Evolutionary conservation across 2,797 vertebrate species (phyloP), one percentile per base, ranked within the genome.

Genomic region (Scomberomorus guttatus): DNA sequence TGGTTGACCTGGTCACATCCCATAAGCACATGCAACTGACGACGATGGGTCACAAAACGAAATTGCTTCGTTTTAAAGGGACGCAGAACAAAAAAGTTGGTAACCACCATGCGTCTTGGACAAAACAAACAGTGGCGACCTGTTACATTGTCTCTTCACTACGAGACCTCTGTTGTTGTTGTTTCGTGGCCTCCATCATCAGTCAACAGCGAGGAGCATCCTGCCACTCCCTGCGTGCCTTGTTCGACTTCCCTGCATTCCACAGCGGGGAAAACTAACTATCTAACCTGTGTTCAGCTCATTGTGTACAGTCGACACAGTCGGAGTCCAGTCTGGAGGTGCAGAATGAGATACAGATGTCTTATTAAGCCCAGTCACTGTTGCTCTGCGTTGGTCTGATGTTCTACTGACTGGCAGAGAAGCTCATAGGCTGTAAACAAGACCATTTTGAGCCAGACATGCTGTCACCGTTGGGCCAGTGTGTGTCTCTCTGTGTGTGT

Each of bases 211-310:
- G 67, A 80, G 84, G 67, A 71, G 86, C 86, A 89, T 89, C 84
- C 87, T 83, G 80, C 55, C 86, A 54, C 80, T 83, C 87, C 90
- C 83, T 42, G 55, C 62, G 18, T 34, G 56, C 78, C 61, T 71
- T 51, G 69, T 76, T 66, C 54, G 42, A 79, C 77, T 80, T 73
- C 85, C 74, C 75, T 84, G 85, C 86, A 92, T 91, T 93, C 91
- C 88, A 76, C 70, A 44, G 72, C 15, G n/a, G 55, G 27, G 46
- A 65, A 77, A 78, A 73, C 46, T 2, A 37, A 72, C 75, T 54
- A 60, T 69, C 57, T 59, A 56, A 87, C 77, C 83, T 82, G 80
- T 13, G 37, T 74, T 80, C 80, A 74, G 77, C 84, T 78, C 79
- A 42, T 52, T 84, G 80, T 81, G 70, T 75, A 71, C 83, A 67